These are phyloP conservation scores for Alligator sinensis DNA, from an alignment of 2,113 vertebrate species.

Conservation along the genomic window DNA sequence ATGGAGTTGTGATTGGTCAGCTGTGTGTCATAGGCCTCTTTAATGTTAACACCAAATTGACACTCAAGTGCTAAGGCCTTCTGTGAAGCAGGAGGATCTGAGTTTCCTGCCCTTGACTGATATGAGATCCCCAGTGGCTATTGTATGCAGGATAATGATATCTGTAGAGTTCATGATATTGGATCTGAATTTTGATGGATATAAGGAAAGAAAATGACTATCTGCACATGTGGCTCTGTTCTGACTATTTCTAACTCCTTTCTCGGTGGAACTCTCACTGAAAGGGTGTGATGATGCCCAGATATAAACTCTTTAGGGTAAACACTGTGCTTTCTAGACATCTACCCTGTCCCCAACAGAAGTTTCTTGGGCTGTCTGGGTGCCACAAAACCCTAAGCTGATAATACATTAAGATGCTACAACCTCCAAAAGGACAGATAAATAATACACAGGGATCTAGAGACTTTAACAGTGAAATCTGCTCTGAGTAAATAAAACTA, in stretches of 20 bases:
- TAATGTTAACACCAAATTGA: neutral
- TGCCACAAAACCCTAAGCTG: neutral
- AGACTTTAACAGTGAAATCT: neutral
- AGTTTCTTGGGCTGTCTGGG: neutral
- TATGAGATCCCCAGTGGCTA: neutral
- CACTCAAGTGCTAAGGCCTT: neutral
- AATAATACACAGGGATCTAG: neutral
- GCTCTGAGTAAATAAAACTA: neutral
- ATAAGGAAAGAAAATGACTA: neutral
- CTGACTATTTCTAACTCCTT: neutral
- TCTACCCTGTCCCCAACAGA: neutral
- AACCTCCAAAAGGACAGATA: no score
- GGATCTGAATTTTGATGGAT: neutral
- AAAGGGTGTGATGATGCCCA: neutral
- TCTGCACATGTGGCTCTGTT: neutral
- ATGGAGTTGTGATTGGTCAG: neutral
- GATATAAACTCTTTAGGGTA: neutral
- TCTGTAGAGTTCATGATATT: neutral
- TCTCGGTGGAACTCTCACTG: fast-evolving
- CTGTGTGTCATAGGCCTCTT: neutral
- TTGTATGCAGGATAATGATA: fast-evolving
- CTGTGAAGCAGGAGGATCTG: neutral
- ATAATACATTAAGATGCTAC: no score
- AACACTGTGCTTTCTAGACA: neutral
- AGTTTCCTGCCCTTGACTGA: neutral